phyloP scores from a whole-genome alignment of 2,888 invertebrate genomes.

The Chorisops tibialis region DNA sequence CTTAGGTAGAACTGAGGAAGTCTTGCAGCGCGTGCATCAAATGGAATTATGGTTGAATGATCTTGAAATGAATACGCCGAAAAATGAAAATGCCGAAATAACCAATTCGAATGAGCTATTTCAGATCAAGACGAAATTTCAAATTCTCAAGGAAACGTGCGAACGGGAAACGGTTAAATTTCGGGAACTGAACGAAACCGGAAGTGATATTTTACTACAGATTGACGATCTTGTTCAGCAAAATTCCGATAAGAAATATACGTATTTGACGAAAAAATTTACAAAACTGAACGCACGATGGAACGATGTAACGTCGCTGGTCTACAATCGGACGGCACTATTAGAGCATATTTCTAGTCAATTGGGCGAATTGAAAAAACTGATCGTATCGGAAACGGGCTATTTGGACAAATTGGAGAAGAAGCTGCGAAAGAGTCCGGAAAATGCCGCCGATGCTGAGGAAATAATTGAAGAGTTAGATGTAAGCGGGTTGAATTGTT shows the following conservation, averaged over 20 bases:
- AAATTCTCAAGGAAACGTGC: slow-evolving; percentile 68
- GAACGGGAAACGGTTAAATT: slow-evolving; percentile 66
- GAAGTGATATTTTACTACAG: slow-evolving; percentile 63
- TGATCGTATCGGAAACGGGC: slow-evolving; percentile 68
- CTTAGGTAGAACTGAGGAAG: slow-evolving; percentile 43
- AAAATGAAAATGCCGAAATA: slow-evolving; percentile 57
- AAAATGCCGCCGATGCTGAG: slow-evolving; percentile 80
- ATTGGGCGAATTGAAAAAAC: slow-evolving; percentile 73
- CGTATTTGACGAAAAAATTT: slow-evolving; percentile 62
- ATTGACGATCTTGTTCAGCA: slow-evolving; percentile 52
- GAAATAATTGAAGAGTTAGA: slow-evolving; percentile 88
- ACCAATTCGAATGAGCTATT: slow-evolving; percentile 67
- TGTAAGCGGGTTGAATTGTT: slow-evolving; percentile 55
- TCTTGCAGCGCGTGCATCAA: slow-evolving; percentile 43
- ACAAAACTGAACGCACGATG: slow-evolving; percentile 69
- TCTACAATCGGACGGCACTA: slow-evolving; percentile 65
- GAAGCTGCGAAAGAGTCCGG: slow-evolving; percentile 66
- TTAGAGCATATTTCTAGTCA: slow-evolving; percentile 73
- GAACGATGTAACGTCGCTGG: slow-evolving; percentile 65
- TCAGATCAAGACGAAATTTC: slow-evolving; percentile 67
- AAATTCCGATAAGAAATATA: slow-evolving; percentile 52
- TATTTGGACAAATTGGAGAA: slow-evolving; percentile 79
- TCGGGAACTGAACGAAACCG: slow-evolving; percentile 65
- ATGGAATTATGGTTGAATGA: slow-evolving; percentile 62
- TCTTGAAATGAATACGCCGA: slow-evolving; percentile 62